These are phyloP conservation scores for Ceriagrion tenellum DNA, from an alignment of 2,888 invertebrate species.

Conservation along the genomic window DNA sequence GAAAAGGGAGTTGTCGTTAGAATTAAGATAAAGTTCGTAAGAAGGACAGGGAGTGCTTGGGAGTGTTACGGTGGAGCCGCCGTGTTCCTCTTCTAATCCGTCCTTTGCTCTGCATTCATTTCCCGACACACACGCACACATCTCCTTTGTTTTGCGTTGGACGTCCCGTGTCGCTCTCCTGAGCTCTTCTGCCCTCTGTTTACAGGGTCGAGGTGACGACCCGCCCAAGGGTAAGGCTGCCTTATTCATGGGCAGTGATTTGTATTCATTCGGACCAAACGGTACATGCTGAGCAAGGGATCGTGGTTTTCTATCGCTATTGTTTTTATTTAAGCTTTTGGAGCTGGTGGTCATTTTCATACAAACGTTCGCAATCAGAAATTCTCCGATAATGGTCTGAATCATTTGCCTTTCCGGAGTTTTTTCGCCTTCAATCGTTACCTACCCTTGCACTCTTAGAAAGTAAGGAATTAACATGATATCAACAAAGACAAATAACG, in stretches of 20 bases:
- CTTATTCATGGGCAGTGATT: neutral
- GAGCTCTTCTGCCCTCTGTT: neutral
- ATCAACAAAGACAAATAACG: too few species aligned
- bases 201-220: neutral
- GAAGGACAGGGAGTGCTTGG: neutral
- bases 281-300: neutral
- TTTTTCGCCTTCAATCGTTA: too few species aligned
- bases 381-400: too few species aligned
- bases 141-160: neutral
- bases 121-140: neutral
- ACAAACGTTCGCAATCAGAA: too few species aligned
- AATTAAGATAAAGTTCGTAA: slow-evolving; percentile 56
- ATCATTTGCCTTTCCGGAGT: too few species aligned
- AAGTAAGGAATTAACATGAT: too few species aligned
- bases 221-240: neutral
- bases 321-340: neutral
- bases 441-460: too few species aligned
- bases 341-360: neutral
- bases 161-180: neutral
- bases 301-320: neutral
- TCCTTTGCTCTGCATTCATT: neutral
- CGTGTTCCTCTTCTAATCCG: neutral
- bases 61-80: neutral
- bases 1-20: slow-evolving; percentile 22
- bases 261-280: neutral